A percentile compares a stretch with the other conserved stretches of the same genome.
phyloP scores from a whole-genome alignment of 1,140 invertebrate genomes.

The Drosophila ogumai region DNA sequence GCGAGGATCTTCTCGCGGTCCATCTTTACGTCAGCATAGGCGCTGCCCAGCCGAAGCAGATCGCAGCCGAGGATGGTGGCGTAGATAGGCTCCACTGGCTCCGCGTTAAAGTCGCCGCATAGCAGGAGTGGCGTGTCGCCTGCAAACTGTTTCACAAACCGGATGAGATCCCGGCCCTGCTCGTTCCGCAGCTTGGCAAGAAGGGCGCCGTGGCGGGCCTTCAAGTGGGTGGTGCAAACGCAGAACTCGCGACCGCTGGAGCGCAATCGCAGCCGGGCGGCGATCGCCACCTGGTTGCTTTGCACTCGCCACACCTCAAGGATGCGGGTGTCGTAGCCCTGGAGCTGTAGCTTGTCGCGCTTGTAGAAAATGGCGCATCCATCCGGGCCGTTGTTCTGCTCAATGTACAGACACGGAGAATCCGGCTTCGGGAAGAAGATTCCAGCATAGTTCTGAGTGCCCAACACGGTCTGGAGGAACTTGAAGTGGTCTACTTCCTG shows the following conservation, averaged over 20 bases:
- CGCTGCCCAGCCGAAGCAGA: constrained; percentile 85
- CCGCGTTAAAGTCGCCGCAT: constrained; percentile 93
- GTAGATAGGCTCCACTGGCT: constrained; percentile 91
- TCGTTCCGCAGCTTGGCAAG: constrained; percentile 90
- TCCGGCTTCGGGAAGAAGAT: constrained; percentile 92
- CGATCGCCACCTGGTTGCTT: constrained; percentile 91
- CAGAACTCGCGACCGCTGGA: constrained; percentile 87
- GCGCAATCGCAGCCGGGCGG: constrained; percentile 86
- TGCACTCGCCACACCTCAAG: constrained; percentile 90
- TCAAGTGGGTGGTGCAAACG: constrained; percentile 91
- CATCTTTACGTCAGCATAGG: constrained; percentile 85
- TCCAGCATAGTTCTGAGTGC: constrained; percentile 89
- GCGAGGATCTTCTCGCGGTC: constrained; percentile 38
- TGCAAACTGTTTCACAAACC: constrained; percentile 87
- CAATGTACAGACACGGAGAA: constrained; percentile 91
- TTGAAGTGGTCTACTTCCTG: constrained; percentile 92
- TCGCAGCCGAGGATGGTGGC: constrained; percentile 86
- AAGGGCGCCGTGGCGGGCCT: constrained; percentile 89
- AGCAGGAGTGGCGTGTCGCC: constrained; percentile 87
- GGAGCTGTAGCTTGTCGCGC: constrained; percentile 87
- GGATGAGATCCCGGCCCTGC: constrained; percentile 90
- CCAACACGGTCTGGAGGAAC: constrained; percentile 88
- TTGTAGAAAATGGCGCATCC: constrained; percentile 92
- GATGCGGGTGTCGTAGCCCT: constrained; percentile 87
- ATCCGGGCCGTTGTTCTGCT: constrained; percentile 91